phyloP scores from a whole-genome alignment of 2,113 vertebrate genomes.

The Oryctolagus cuniculus region mOryCun1.1 NC_091448.1:28620501-28621000 shows the following conservation, averaged over 20 bases:
- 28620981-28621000: neutral
- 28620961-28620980: constrained; percentile 16
- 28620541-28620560: neutral
- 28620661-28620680: constrained; percentile 46
- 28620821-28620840: constrained; percentile 19
- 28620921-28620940: constrained; percentile 71
- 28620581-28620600: constrained; percentile 21
- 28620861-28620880: constrained; percentile 63
- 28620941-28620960: constrained; percentile 63
- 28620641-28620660: constrained; percentile 32
- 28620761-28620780: neutral
- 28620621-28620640: neutral
- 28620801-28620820: neutral
- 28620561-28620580: neutral
- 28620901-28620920: constrained; percentile 75
- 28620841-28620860: neutral
- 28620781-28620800: neutral
- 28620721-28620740: neutral
- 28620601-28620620: constrained; percentile 23
- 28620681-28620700: neutral
- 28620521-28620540: constrained; percentile 38
- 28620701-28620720: neutral
- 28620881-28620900: constrained; percentile 69
- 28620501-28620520: constrained; percentile 1
- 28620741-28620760: neutral